phyloP scores from a whole-genome alignment of 2,797 vertebrate species.

The Rhynchotus rufescens region DNA sequence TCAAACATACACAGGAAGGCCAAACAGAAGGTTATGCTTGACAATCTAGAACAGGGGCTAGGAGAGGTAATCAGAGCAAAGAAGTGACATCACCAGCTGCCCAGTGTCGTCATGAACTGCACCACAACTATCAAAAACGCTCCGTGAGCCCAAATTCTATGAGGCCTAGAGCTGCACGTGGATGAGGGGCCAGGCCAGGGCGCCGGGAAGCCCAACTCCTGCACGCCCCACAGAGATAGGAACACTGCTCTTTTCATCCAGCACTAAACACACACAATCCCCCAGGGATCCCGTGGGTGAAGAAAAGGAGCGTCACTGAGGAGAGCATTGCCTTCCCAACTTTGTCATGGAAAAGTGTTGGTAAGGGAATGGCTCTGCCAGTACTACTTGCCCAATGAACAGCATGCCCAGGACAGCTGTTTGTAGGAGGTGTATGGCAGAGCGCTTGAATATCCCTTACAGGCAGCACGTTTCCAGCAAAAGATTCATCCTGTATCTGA shows the following conservation, averaged over 20 bases:
- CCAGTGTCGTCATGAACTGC: neutral
- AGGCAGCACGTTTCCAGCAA: neutral
- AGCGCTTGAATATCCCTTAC: neutral
- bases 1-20: neutral
- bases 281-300: neutral
- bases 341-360: neutral
- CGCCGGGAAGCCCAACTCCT: neutral
- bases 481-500: neutral
- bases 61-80: neutral
- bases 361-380: neutral
- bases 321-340: fast-evolving
- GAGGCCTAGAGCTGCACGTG: neutral
- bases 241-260: neutral
- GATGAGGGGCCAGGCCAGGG: neutral
- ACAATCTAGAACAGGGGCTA: neutral
- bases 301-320: neutral
- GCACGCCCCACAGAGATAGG: neutral
- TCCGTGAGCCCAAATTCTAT: neutral
- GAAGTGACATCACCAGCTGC: neutral
- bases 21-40: neutral
- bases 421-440: neutral
- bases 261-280: fast-evolving
- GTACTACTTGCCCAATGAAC: neutral
- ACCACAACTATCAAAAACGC: neutral
- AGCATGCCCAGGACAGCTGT: neutral